Percentiles rank a stretch among this genome's conserved stretches.
Conservation (phyloP, 1,140 invertebrate genomes). For the Homarus americanus region DNA sequence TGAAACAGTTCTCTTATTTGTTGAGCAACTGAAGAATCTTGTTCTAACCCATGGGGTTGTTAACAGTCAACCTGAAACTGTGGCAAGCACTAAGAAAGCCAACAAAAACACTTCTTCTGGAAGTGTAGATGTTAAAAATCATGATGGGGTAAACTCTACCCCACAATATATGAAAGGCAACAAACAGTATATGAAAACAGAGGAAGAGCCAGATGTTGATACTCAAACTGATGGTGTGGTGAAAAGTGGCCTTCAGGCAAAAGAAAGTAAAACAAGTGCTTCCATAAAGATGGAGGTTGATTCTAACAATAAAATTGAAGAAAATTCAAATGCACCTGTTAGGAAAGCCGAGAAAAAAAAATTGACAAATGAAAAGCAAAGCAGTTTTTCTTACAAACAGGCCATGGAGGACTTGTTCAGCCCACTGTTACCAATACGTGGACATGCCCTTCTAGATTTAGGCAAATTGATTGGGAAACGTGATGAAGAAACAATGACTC, state of each 20-base stretch:
- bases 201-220: background rate
- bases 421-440: conserved; percentile 87
- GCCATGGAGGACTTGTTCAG: conserved; percentile 85
- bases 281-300: background rate
- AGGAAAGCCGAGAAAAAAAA: background rate
- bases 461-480: conserved; percentile 85
- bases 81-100: background rate
- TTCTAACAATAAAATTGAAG: background rate
- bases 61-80: conserved; percentile 55
- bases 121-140: background rate
- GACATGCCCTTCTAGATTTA: conserved; percentile 87
- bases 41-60: conserved; percentile 79
- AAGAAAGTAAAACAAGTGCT: conserved; percentile 15
- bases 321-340: background rate
- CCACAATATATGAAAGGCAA: background rate
- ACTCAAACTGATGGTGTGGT: conserved; percentile 7
- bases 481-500: conserved; percentile 83
- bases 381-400: conserved; percentile 59
- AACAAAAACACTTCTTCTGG: background rate
- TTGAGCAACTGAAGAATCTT: conserved; percentile 79
- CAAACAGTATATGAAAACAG: background rate
- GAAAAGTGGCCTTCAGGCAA: conserved; percentile 43
- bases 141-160: background rate
- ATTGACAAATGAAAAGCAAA: no score
- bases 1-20: conserved; percentile 76